These are phyloP conservation scores for Rhyacophila brunnea DNA, from an alignment of 1,140 invertebrate genomes.

Conservation along the genomic window DNA sequence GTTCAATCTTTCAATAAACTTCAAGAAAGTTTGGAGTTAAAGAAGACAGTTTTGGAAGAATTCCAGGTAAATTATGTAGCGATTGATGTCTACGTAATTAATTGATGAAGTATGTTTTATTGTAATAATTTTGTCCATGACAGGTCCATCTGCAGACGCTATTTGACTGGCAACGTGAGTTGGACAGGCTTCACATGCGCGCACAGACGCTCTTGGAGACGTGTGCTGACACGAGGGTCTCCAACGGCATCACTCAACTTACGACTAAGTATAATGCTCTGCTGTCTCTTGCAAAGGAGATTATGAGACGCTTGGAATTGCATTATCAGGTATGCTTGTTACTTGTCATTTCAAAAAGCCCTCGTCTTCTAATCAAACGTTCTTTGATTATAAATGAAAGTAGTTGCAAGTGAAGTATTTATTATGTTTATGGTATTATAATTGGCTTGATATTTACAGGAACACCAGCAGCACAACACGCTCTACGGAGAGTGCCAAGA, in stretches of 20 bases:
- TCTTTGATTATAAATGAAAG: too few species aligned
- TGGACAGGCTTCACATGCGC: constrained; percentile 88
- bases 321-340: constrained; percentile 74
- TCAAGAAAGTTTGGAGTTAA: constrained; percentile 84
- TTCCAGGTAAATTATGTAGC: constrained; percentile 65
- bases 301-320: constrained; percentile 85
- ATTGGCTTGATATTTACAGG: too few species aligned
- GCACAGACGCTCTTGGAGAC: constrained; percentile 88
- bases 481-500: constrained; percentile 88
- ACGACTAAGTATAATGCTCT: constrained; percentile 93
- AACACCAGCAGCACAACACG: constrained; percentile 86
- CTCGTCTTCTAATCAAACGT: too few species aligned
- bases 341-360: too few species aligned
- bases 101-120: constrained; percentile 3
- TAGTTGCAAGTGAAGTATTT: too few species aligned
- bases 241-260: constrained; percentile 90
- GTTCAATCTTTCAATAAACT: constrained; percentile 90
- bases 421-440: too few species aligned
- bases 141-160: constrained; percentile 81
- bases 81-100: background rate
- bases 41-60: constrained; percentile 84
- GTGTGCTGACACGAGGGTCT: constrained; percentile 89
- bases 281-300: constrained; percentile 88
- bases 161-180: constrained; percentile 90
- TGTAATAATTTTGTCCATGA: background rate